Base-by-base conservation (phyloP, 2,113 vertebrate species). In the Charina bottae region DNA sequence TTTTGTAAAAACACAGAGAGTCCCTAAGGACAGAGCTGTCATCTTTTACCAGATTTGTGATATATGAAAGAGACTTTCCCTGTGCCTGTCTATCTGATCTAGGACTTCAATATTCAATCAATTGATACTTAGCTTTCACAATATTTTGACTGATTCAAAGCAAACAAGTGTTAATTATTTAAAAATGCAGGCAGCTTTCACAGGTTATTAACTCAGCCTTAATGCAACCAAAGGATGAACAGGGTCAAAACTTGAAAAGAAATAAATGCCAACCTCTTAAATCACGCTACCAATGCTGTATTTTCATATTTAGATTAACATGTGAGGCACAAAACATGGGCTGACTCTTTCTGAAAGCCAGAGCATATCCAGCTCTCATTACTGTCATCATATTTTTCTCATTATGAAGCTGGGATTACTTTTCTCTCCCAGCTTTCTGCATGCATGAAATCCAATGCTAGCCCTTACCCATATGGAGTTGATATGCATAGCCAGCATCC, bases 291-390 rank as follows among this genome's bases (percentile, higher is more conserved):
- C n/a, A 55, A 37, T 42, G 8, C 4, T 85, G 1, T 78, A 3
- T 89, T 84, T 90, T 53, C 78, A 91, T 92, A 92, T 24, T 88
- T 94, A 55, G 64, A 53, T 87, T 93, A 93, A 83, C 0, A 59
- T 58, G 92, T 1, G 19, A 78, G 56, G 78, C 37, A 92, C 64
- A 58, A 95, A 95, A 92, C 0, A 4, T 0, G 24, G 55, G 23
- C 23, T 83, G 11, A 83, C 90, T 89, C 55, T 59, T 92, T 90
- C 4, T 83, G 46, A 3, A 91, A 94, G 88, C n/a, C 0, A 91
- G 7, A 64, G 49, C 46, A 19, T 12, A 21, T 89, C 85, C 68
- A 55, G 6, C 58, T 60, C 87, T 86, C 42, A 59, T 83, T 68
- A 90, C 26, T 85, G 85, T 19, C 23, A 53, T 28, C 21, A 60